These are phyloP conservation scores for Drosophila koepferae DNA, from an alignment of 2,888 invertebrate species.

Conservation along the genomic window DNA sequence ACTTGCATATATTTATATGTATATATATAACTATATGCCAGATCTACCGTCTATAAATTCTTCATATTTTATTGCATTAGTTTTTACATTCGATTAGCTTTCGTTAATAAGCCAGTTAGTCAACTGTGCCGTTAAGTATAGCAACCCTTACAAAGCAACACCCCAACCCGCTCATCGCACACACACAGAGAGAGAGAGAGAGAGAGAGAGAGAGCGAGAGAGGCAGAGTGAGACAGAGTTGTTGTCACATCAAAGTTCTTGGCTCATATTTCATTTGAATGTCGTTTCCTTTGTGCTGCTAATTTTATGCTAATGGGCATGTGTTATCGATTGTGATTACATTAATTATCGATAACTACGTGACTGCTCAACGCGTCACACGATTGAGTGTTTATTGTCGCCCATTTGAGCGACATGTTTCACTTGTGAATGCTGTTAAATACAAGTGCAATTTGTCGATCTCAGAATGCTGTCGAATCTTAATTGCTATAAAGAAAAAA, in stretches of 20 bases:
- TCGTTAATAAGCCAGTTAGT: constrained; percentile 13
- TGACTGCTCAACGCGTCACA: neutral
- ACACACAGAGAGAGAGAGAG: neutral
- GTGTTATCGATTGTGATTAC: constrained; percentile 19
- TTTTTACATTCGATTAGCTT: constrained; percentile 18
- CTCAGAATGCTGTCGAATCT: neutral
- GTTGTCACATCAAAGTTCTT: constrained; percentile 1
- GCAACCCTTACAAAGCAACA: constrained; percentile 4
- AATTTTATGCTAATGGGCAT: constrained; percentile 23
- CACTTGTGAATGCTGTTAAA: neutral
- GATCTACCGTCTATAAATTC: neutral
- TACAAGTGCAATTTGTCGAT: neutral
- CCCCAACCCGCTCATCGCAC: neutral
- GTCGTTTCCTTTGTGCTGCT: constrained; percentile 7
- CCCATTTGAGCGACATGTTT: neutral
- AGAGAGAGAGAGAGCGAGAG: neutral
- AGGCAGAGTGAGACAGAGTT: neutral
- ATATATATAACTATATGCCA: neutral
- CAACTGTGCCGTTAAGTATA: constrained; percentile 3
- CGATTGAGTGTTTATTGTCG: constrained; percentile 2
- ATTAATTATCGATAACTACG: constrained; percentile 24
- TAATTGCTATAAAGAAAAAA: too few relatives aligned
- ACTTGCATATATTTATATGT: neutral
- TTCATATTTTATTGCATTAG: neutral
- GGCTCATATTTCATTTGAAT: neutral